phyloP scores from a whole-genome alignment of 1,140 invertebrate species.

The Sminthurinus signatus region DNA sequence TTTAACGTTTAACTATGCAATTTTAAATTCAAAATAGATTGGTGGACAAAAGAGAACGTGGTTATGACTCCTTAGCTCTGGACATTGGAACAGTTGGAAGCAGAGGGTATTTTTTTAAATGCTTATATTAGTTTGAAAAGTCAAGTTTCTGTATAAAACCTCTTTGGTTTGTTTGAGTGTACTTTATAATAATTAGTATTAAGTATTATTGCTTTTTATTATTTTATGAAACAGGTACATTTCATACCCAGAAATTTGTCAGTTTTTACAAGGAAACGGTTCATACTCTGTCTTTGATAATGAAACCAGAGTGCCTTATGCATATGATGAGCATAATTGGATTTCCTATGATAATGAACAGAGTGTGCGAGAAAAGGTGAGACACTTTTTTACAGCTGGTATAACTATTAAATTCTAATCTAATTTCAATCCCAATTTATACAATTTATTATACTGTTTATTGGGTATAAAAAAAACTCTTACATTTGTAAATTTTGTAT shows the following conservation, averaged over 20 bases:
- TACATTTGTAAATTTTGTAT: too few relatives aligned
- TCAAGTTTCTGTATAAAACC: too few relatives aligned
- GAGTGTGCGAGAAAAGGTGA: slow-evolving; percentile 68
- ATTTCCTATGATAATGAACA: slow-evolving; percentile 74
- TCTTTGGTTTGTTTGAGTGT: too few relatives aligned
- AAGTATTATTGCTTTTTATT: too few relatives aligned
- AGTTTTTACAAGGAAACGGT: slow-evolving; percentile 54
- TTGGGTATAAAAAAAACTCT: too few relatives aligned
- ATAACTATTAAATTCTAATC: too few relatives aligned
- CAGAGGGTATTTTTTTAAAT: background rate
- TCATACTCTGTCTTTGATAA: slow-evolving; percentile 55
- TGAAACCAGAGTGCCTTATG: slow-evolving; percentile 68
- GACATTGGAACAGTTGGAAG: background rate
- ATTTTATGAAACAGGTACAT: slow-evolving; percentile 68
- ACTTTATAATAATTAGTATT: too few relatives aligned
- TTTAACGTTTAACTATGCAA: background rate
- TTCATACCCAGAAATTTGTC: slow-evolving; percentile 60
- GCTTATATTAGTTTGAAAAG: background rate
- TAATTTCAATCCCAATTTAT: too few relatives aligned
- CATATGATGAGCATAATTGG: slow-evolving; percentile 69
- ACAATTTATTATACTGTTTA: too few relatives aligned
- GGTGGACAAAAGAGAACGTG: slow-evolving; percentile 58
- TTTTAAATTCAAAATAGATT: slow-evolving; percentile 49
- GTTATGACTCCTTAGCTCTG: slow-evolving; percentile 60
- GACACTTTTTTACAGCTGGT: too few relatives aligned